Evolutionary conservation across 2,797 vertebrate species (phyloP).

Genomic region (Alosa sapidissima): DNA sequence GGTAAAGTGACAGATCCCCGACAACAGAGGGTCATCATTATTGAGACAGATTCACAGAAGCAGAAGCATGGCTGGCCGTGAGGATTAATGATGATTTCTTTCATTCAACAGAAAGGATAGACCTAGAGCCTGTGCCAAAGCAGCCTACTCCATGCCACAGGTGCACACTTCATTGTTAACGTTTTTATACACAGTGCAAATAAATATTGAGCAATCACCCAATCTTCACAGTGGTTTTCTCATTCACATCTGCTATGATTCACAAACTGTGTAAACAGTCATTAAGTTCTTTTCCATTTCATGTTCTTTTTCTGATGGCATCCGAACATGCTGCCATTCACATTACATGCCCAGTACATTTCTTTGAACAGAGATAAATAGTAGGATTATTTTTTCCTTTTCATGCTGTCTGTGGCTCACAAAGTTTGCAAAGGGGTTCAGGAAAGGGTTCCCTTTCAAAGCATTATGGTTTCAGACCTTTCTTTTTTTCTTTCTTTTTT

Average conservation of each 20-base stretch:
- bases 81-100: conserved; percentile 10
- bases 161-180: conserved; percentile 17
- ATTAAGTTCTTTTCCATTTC: conserved; percentile 20
- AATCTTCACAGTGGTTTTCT: conserved; percentile 12
- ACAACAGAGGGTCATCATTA: conserved; percentile 13
- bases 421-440: conserved; percentile 61
- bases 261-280: conserved; percentile 45
- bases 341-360: conserved; percentile 41
- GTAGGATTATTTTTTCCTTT: conserved; percentile 55
- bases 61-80: conserved; percentile 2
- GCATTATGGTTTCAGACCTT: conserved; percentile 32
- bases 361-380: conserved; percentile 56
- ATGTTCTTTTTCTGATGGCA: conserved; percentile 37
- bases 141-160: conserved; percentile 9
- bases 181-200: conserved; percentile 22
- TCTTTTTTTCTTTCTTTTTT: conserved; percentile 46
- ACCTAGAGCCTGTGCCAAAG: not conserved
- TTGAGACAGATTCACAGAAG: conserved; percentile 18
- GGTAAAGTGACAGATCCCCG: conserved; percentile 1
- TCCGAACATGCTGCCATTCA: conserved; percentile 42
- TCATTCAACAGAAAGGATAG: not conserved
- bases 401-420: conserved; percentile 51
- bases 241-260: conserved; percentile 32
- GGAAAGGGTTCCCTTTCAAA: conserved; percentile 55
- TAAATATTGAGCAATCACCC: conserved; percentile 26